Percentiles rank a stretch among this genome's conserved stretches.
Evolutionary conservation across 2,797 vertebrate genomes (phyloP).

Genomic region (Salarias fasciatus): DNA sequence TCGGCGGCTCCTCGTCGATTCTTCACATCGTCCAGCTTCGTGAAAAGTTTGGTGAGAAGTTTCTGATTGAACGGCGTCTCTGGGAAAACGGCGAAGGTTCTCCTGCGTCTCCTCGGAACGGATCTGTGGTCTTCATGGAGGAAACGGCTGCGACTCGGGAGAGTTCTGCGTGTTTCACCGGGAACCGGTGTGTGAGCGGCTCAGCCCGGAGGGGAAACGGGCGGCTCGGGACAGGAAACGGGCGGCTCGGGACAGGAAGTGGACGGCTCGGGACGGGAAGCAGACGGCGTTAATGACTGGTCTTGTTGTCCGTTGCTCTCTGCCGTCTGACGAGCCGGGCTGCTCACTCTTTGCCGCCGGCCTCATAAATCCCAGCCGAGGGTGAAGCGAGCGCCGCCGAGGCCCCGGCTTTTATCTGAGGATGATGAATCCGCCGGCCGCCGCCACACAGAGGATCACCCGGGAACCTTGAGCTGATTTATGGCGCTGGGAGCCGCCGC

Average conservation of each 20-base stretch:
- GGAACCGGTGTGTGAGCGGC: too few relatives aligned
- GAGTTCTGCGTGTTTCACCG: not conserved
- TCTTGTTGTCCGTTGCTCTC: slow-evolving; percentile 47
- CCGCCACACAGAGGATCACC: slow-evolving; percentile 65
- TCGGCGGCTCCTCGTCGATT: too few relatives aligned
- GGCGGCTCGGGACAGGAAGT: too few relatives aligned
- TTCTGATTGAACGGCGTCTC: too few relatives aligned
- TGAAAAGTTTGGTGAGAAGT: too few relatives aligned
- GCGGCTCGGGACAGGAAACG: slow-evolving; percentile 26
- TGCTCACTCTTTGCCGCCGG: slow-evolving; percentile 29
- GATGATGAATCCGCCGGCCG: slow-evolving; percentile 77
- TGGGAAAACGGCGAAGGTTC: too few relatives aligned
- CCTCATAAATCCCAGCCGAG: slow-evolving; percentile 70
- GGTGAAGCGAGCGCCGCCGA: slow-evolving; percentile 65
- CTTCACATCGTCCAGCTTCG: too few relatives aligned
- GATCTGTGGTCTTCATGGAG: slow-evolving; percentile 1
- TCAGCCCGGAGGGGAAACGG: too few relatives aligned
- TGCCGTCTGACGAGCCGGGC: slow-evolving; percentile 41
- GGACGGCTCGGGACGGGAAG: too few relatives aligned
- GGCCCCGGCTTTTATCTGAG: slow-evolving; percentile 78
- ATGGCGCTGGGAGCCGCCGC: slow-evolving; percentile 67
- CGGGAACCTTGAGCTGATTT: slow-evolving; percentile 84
- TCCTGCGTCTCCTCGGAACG: too few relatives aligned
- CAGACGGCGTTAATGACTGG: slow-evolving; percentile 29
- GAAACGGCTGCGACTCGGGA: not conserved